Percentiles rank a stretch among this genome's conserved stretches.
Conservation (phyloP, 2,113 vertebrate genomes). For the Cochlearius cochlearius region DNA sequence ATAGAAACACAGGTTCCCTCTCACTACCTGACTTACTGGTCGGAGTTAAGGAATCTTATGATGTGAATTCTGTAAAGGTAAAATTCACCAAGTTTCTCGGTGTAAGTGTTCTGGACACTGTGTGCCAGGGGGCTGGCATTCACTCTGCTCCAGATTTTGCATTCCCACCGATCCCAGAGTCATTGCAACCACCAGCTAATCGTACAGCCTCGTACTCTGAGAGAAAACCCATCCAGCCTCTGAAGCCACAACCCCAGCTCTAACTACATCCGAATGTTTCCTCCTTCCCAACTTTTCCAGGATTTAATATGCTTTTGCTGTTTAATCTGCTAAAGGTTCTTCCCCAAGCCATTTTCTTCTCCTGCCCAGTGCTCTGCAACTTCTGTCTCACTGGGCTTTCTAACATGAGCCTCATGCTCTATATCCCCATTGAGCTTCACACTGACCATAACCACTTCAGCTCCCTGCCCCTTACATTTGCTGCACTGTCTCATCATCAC, state of each 20-base stretch:
- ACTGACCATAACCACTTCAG: neutral
- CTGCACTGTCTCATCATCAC: neutral
- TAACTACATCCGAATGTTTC: neutral
- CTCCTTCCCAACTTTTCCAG: neutral
- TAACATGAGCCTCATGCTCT: neutral
- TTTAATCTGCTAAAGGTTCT: neutral
- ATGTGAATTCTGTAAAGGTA: neutral
- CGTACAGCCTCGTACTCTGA: neutral
- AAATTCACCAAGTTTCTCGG: neutral
- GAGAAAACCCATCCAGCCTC: neutral
- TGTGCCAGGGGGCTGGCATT: neutral
- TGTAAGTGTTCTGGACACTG: neutral
- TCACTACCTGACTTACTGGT: neutral
- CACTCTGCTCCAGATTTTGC: neutral
- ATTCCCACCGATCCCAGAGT: neutral
- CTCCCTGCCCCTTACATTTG: neutral
- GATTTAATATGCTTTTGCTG: neutral
- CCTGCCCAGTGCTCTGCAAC: neutral
- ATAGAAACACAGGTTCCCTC: neutral
- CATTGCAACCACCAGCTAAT: neutral
- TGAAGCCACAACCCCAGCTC: neutral
- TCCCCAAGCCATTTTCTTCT: neutral
- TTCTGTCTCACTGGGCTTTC: neutral
- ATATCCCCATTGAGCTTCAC: neutral
- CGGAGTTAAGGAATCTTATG: neutral